Evolutionary conservation across 2,888 invertebrate genomes (phyloP), one percentile per base, ranked within the genome.

Genomic region (Tachina grossa): DNA sequence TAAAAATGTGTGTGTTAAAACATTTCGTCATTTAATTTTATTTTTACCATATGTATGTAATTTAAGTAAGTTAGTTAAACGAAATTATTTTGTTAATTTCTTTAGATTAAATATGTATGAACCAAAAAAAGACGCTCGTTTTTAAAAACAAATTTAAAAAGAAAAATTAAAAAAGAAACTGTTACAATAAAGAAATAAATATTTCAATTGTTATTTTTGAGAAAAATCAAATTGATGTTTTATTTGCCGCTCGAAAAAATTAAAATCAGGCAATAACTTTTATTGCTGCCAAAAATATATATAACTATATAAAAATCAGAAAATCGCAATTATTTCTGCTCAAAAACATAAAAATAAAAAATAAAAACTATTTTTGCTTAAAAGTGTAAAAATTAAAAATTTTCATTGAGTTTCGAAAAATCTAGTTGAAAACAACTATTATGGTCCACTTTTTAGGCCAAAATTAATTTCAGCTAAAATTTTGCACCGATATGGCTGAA

Each of bases 81-180:
- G 41, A 77, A 86, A 80, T 63, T 76, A 77, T 76, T n/a, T 72
- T 81, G 22, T 77, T 80, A 31, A 76, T 66, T 85, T 83, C 65
- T 59, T 69, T 75, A 80, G 14, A 31, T 49, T 47, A 63, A 79
- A 63, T 51, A 81, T 59, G 66, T n/a, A 57, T 16, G 22, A 72
- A 79, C 83, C 72, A 79, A 85, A 85, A 85, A 85, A 85, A 85
- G 83, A 85, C 85, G 85, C 85, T 85, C 83, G 71, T 80, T 83
- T 85, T 76, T 79, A 75, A 75, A 79, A 83, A 45, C 41, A 77
- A 77, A 55, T 47, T 31, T 31, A 31, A 31, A 31, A 31, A 13
- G 41, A 63, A 31, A 63, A 59, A 16, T 63, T 78, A 80, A 68
- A 55, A 82, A 66, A 72, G 68, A 68, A 74, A 82, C 71, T 80